Evolutionary conservation across 2,113 vertebrate genomes (phyloP), one percentile per base, ranked within the genome.

Genomic region (Rhea americana): DNA sequence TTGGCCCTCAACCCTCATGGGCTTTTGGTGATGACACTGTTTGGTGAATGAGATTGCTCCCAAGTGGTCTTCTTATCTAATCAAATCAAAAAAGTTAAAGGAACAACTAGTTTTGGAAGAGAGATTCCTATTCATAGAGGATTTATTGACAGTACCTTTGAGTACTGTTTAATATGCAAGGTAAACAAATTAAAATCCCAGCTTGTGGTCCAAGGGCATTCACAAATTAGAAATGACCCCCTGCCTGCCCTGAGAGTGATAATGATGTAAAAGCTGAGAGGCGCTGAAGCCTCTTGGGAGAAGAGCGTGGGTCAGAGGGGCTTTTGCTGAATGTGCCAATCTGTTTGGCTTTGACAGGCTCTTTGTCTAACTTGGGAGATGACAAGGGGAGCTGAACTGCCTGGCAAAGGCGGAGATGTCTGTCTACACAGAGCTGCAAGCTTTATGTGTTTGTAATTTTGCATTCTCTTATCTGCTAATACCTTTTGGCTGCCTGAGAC

Each of bases 111-210:
- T 74, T 94, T 93, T 92, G 56, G 61, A 93, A 90, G 76, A 71
- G 95, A 94, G 77, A 87, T 89, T 77, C 83, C 61, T 93, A 78
- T 93, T 51, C 76, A 62, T 37, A 80, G 75, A 89, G 91, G 63
- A 85, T 87, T 95, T 97, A 95, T 89, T 93, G 95, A 92, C 94
- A 85, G 89, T 93, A 90, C 82, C n/a, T 90, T 92, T 93, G 88
- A 77, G 43, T 73, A 72, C 90, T 96, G 74, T 88, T 96, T 96
- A 94, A 93, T 94, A 96, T 91, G 92, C 88, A 95, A 74, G 91
- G 62, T 93, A 97, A 97, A 97, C 94, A 96, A 96, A 96, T 96
- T 90, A 89, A 97, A 97, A 92, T 89, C 58, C 71, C 65, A 89
- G 92, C 90, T 94, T 97, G 68, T 93, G 77, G 87, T 95, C 73